Evolutionary conservation across 2,797 vertebrate species (phyloP).

Genomic region (Danio kyathit): DNA sequence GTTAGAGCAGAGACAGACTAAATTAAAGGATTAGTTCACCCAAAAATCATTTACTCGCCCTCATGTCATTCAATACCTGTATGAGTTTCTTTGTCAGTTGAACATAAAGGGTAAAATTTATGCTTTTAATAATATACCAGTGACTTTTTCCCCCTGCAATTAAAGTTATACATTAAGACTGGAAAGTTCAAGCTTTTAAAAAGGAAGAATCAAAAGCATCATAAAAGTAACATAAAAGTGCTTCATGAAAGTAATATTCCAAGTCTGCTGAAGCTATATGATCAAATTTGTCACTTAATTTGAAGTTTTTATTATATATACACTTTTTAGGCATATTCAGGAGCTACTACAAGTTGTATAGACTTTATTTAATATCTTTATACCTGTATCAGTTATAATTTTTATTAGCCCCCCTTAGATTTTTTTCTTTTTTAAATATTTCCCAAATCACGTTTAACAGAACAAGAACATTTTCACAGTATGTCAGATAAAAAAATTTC

Average conservation of each 20-base stretch:
- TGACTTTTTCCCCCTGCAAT: neutral
- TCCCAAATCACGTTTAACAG: no score
- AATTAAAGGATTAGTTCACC: conserved; percentile 21
- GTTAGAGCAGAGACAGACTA: conserved; percentile 13
- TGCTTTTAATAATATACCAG: neutral
- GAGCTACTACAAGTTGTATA: neutral
- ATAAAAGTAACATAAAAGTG: neutral
- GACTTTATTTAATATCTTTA: neutral
- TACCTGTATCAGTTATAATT: no score
- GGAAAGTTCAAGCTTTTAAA: neutral
- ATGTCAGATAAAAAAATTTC: no score
- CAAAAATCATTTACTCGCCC: neutral
- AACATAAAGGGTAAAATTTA: neutral
- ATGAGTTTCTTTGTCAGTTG: neutral
- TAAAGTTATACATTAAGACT: neutral
- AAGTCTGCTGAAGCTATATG: neutral
- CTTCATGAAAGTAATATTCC: neutral
- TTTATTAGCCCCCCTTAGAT: no score
- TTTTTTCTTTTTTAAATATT: no score
- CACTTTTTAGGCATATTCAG: neutral
- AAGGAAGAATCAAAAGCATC: neutral
- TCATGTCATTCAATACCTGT: conserved; percentile 19
- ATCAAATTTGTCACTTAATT: neutral
- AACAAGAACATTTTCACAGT: no score
- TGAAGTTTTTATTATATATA: neutral